Evolutionary conservation across 2,888 invertebrate genomes (phyloP).

Genomic region (Tipula confusa): DNA sequence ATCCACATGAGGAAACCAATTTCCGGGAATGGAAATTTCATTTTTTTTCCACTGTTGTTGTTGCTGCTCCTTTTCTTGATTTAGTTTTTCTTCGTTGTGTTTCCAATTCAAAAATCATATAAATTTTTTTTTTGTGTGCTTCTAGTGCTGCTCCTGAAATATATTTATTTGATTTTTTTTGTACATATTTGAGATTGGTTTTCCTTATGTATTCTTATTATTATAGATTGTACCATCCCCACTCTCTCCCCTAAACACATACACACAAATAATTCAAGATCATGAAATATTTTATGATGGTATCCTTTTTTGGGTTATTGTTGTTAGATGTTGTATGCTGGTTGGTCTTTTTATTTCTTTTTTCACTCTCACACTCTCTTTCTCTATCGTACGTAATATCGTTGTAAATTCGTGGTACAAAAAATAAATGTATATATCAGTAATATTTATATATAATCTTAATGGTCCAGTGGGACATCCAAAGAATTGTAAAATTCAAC

Average conservation of each 20-base stretch:
- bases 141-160: neutral
- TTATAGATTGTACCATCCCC: neutral
- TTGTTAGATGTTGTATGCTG: neutral
- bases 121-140: neutral
- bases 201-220: neutral
- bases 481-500: neutral
- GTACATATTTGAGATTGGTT: neutral
- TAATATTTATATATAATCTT: neutral
- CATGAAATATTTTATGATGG: neutral
- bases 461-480: neutral
- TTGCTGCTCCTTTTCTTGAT: neutral
- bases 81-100: neutral
- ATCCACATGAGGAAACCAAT: conserved; percentile 20
- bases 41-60: no score
- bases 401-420: neutral
- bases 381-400: neutral
- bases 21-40: conserved; percentile 15
- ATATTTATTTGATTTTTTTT: neutral
- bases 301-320: conserved; percentile 7
- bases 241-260: neutral
- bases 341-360: neutral
- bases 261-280: neutral
- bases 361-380: no score
- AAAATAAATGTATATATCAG: neutral
- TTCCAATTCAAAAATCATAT: neutral